Conservation (phyloP, 2,113 vertebrate species). For the Stegostoma tigrinum region DNA sequence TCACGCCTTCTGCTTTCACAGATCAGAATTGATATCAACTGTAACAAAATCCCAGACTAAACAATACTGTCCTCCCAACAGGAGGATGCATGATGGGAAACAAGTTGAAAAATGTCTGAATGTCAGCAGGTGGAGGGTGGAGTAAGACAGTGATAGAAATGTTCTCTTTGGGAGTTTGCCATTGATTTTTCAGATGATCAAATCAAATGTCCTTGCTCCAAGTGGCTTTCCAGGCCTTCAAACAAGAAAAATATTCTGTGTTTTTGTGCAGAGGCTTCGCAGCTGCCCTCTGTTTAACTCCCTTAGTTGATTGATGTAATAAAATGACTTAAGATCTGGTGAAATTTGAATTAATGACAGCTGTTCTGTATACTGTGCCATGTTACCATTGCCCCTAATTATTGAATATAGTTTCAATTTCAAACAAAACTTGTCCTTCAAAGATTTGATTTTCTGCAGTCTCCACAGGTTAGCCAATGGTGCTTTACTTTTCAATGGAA, state of each 20-base stretch:
- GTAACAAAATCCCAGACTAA: background rate
- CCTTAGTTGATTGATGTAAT: slow-evolving; percentile 4
- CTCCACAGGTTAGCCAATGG: background rate
- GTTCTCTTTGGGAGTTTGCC: slow-evolving; percentile 18
- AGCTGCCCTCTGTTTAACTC: background rate
- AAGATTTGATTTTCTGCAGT: background rate
- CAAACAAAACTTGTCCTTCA: background rate
- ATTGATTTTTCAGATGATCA: background rate
- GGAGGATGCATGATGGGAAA: background rate
- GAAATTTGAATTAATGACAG: slow-evolving; percentile 26
- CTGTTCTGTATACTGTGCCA: background rate
- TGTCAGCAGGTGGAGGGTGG: slow-evolving; percentile 8
- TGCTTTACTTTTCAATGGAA: background rate
- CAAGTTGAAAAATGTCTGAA: background rate
- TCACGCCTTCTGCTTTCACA: background rate
- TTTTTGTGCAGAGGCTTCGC: background rate
- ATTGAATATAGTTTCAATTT: background rate
- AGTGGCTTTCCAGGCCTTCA: slow-evolving; percentile 22
- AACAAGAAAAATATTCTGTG: background rate
- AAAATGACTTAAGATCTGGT: slow-evolving; percentile 25
- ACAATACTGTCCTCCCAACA: background rate
- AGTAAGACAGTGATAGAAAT: background rate
- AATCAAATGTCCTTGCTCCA: background rate
- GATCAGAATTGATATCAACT: background rate
- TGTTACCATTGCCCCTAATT: background rate